Evolutionary conservation across 1,140 invertebrate species (phyloP).

Genomic region (Trichonephila inaurata): DNA sequence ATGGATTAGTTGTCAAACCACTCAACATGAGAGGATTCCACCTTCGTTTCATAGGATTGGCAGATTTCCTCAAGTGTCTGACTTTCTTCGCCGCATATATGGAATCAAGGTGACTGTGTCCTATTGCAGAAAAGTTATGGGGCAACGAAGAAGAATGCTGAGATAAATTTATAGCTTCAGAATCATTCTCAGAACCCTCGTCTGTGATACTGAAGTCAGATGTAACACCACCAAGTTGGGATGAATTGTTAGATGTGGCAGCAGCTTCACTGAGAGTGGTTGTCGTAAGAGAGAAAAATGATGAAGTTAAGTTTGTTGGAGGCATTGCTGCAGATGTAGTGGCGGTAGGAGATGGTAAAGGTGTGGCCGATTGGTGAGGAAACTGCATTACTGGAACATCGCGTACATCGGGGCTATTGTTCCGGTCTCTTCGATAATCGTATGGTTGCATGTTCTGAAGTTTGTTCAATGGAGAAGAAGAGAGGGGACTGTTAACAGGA

Average conservation of each 20-base stretch:
- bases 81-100: conserved; percentile 80
- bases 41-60: conserved; percentile 93
- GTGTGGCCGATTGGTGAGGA: conserved; percentile 78
- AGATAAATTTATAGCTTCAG: conserved; percentile 78
- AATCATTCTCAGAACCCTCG: conserved; percentile 78
- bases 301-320: conserved; percentile 78
- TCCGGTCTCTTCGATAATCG: conserved; percentile 87
- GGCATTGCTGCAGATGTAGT: conserved; percentile 79
- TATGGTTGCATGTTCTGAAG: conserved; percentile 97
- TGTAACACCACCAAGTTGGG: conserved; percentile 40
- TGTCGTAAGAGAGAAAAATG: conserved; percentile 79
- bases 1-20: conserved; percentile 93
- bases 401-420: conserved; percentile 59
- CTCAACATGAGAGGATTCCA: conserved; percentile 95
- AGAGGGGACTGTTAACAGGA: conserved; percentile 79
- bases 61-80: conserved; percentile 87
- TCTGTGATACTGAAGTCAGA: conserved; percentile 77
- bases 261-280: conserved; percentile 69
- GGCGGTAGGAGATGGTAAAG: conserved; percentile 78
- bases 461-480: conserved; percentile 91
- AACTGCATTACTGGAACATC: conserved; percentile 40
- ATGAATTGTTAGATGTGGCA: conserved; percentile 62
- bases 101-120: conserved; percentile 75
- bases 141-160: conserved; percentile 31
- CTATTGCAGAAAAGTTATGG: conserved; percentile 54